A percentile compares a stretch with the other conserved stretches of the same genome.
phyloP scores from a whole-genome alignment of 1,140 invertebrate genomes.

The Drosophila azteca region DNA sequence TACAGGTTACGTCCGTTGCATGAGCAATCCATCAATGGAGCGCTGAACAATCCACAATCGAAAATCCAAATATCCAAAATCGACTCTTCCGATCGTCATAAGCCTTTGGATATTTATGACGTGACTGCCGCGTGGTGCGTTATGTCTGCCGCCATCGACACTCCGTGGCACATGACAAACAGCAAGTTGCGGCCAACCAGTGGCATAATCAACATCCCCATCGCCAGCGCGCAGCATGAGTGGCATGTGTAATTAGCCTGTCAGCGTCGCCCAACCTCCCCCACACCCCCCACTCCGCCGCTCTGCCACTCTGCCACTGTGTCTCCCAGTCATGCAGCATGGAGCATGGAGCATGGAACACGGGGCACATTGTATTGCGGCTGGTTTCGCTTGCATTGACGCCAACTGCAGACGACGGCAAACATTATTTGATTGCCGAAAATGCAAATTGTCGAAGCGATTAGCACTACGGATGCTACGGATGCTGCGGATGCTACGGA shows the following conservation, averaged over 20 bases:
- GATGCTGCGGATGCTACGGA: slow-evolving; percentile 15
- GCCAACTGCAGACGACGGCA: slow-evolving; percentile 43
- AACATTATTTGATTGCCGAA: slow-evolving; percentile 56
- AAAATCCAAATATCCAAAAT: slow-evolving; percentile 15
- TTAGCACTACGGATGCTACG: slow-evolving; percentile 19
- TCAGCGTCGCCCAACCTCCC: slow-evolving; percentile 9
- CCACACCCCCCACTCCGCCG: not conserved
- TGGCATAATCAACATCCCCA: slow-evolving; percentile 3
- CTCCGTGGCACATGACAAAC: slow-evolving; percentile 42
- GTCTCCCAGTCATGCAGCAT: not conserved
- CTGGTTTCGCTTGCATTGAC: slow-evolving; percentile 11
- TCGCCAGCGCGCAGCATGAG: slow-evolving; percentile 34
- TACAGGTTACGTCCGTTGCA: slow-evolving; percentile 30
- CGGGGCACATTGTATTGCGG: slow-evolving; percentile 24
- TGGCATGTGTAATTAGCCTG: slow-evolving; percentile 73
- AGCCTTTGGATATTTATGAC: slow-evolving; percentile 58
- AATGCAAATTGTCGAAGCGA: slow-evolving; percentile 53
- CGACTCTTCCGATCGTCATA: slow-evolving; percentile 33
- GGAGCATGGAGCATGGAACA: not conserved
- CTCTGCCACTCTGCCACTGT: not conserved
- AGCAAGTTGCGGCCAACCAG: slow-evolving; percentile 40
- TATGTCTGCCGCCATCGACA: slow-evolving; percentile 33
- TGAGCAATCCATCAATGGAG: slow-evolving; percentile 4
- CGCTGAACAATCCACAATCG: not conserved
- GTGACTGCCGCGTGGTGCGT: not conserved